These are phyloP conservation scores for Erinaceus europaeus DNA, from an alignment of 2,113 vertebrate genomes.

Conservation along the genomic window DNA sequence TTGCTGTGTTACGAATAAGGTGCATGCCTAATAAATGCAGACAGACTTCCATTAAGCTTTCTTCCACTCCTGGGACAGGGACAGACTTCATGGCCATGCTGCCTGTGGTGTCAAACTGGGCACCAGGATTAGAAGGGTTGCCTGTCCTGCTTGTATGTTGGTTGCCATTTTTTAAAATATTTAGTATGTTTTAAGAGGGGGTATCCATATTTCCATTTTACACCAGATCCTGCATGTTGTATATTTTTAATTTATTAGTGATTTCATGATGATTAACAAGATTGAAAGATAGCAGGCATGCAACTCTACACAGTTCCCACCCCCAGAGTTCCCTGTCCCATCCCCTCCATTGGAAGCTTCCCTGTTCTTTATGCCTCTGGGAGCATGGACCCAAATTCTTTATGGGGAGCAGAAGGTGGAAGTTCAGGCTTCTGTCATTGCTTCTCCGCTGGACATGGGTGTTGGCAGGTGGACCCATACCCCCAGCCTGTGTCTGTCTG, in stretches of 20 bases:
- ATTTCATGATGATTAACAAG: too few species aligned
- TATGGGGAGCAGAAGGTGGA: too few species aligned
- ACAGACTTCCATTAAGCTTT: not conserved
- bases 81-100: not conserved
- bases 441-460: too few species aligned
- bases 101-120: not conserved
- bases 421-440: too few species aligned
- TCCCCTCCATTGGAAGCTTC: too few species aligned
- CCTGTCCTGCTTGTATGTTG: not conserved
- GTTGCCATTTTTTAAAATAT: not conserved
- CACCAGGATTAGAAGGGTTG: not conserved
- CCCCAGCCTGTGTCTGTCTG: too few species aligned
- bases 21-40: not conserved
- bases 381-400: too few species aligned
- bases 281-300: not conserved
- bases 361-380: too few species aligned
- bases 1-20: not conserved
- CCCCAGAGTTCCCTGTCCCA: too few species aligned
- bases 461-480: too few species aligned
- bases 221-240: rapidly evolving
- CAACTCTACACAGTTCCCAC: too few species aligned
- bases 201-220: not conserved
- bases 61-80: not conserved
- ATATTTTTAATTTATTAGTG: too few species aligned
- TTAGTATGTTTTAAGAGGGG: not conserved